phyloP scores from a whole-genome alignment of 2,113 vertebrate species.

The Siniperca knerii region DNA sequence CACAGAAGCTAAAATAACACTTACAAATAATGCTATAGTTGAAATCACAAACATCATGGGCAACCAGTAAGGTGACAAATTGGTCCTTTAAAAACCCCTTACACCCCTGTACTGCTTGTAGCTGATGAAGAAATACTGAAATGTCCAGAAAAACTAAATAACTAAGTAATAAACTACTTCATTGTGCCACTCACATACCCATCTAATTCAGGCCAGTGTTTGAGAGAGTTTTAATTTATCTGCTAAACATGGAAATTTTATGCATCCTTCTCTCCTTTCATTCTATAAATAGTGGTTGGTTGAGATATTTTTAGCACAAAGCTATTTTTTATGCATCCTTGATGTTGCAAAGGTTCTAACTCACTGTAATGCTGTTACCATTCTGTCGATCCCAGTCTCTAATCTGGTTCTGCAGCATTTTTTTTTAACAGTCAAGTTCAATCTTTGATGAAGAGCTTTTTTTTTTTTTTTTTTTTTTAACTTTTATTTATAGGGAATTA shows the following conservation, averaged over 20 bases:
- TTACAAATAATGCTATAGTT: neutral
- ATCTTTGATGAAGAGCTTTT: constrained; percentile 57
- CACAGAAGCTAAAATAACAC: neutral
- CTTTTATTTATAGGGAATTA: constrained; percentile 40
- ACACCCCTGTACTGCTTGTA: neutral
- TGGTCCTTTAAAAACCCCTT: neutral
- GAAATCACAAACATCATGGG: neutral
- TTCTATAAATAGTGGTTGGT: constrained; percentile 69
- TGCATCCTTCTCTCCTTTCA: constrained; percentile 50
- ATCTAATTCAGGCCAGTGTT: neutral
- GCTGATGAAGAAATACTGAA: neutral
- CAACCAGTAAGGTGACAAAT: neutral
- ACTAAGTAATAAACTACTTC: neutral
- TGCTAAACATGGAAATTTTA: constrained; percentile 61
- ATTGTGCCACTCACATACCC: neutral
- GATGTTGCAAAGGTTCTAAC: constrained; percentile 57
- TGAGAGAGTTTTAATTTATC: constrained; percentile 31
- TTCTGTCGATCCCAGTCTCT: constrained; percentile 53
- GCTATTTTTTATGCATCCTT: constrained; percentile 68
- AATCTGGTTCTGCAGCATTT: constrained; percentile 30
- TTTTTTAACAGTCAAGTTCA: constrained; percentile 5
- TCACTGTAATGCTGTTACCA: constrained; percentile 44
- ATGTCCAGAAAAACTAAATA: neutral
- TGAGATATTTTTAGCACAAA: constrained; percentile 70
- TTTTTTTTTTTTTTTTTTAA: constrained; percentile 19